Evolutionary conservation across 2,113 vertebrate species (phyloP).

Genomic region (Mormyrus iriodes): DNA sequence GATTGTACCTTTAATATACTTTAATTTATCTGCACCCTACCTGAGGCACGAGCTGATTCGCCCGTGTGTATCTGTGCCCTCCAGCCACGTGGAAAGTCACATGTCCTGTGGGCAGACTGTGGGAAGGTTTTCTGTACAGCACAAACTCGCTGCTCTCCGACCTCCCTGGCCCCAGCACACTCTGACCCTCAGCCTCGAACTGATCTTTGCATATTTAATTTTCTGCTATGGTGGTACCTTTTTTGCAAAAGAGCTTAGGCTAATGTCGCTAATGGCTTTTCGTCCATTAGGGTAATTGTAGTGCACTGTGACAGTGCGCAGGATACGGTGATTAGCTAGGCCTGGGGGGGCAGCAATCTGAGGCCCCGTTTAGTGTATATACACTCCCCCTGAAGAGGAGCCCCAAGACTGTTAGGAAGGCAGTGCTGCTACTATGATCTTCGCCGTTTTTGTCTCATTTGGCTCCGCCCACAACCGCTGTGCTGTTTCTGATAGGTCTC

Average conservation of each 20-base stretch:
- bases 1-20: neutral
- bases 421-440: neutral
- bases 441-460: neutral
- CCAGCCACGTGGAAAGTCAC: neutral
- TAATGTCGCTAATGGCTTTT: neutral
- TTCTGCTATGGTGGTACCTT: neutral
- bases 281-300: slow-evolving; percentile 2
- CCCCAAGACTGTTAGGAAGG: neutral
- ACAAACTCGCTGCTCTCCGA: neutral
- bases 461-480: neutral
- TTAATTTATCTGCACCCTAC: neutral
- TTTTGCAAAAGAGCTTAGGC: neutral
- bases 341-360: neutral
- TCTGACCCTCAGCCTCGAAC: neutral
- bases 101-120: neutral
- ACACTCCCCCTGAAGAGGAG: neutral
- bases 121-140: neutral
- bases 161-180: neutral
- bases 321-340: neutral
- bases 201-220: neutral
- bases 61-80: neutral
- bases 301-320: neutral
- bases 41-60: neutral
- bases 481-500: neutral
- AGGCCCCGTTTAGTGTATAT: neutral